Evolutionary conservation across 1,140 invertebrate species (phyloP).

Genomic region (Drosophila sechellia): DNA sequence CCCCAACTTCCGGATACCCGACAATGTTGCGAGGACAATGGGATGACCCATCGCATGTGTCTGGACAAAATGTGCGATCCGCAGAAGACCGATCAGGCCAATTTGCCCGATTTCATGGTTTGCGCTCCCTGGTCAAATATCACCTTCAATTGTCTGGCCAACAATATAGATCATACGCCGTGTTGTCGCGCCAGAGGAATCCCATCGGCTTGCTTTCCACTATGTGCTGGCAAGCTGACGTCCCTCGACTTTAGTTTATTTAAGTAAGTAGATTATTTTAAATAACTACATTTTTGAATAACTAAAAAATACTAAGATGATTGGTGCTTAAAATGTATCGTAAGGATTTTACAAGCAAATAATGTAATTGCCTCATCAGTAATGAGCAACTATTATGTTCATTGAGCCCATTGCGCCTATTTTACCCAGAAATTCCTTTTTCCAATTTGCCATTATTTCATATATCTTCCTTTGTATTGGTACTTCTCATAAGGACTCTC

Average conservation of each 20-base stretch:
- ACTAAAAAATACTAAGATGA: too few species aligned
- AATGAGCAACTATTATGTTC: too few species aligned
- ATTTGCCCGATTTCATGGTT: conserved; percentile 91
- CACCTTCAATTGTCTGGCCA: conserved; percentile 91
- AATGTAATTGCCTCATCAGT: too few species aligned
- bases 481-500: conserved; percentile 10
- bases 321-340: too few species aligned
- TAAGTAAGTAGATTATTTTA: conserved; percentile 86
- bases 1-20: conserved; percentile 88
- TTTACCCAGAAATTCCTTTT: neutral
- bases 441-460: neutral
- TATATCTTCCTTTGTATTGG: neutral
- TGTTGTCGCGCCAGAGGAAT: conserved; percentile 91
- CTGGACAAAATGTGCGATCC: conserved; percentile 92
- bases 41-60: conserved; percentile 90
- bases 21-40: conserved; percentile 89
- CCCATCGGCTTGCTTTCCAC: conserved; percentile 89
- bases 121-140: conserved; percentile 93
- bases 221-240: conserved; percentile 92
- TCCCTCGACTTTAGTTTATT: conserved; percentile 91
- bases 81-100: conserved; percentile 86
- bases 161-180: conserved; percentile 92
- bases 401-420: too few species aligned
- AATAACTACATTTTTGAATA: too few species aligned
- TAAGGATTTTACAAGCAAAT: neutral